Base-by-base conservation (phyloP, 2,113 vertebrate species). In the Heteronetta atricapilla region DNA sequence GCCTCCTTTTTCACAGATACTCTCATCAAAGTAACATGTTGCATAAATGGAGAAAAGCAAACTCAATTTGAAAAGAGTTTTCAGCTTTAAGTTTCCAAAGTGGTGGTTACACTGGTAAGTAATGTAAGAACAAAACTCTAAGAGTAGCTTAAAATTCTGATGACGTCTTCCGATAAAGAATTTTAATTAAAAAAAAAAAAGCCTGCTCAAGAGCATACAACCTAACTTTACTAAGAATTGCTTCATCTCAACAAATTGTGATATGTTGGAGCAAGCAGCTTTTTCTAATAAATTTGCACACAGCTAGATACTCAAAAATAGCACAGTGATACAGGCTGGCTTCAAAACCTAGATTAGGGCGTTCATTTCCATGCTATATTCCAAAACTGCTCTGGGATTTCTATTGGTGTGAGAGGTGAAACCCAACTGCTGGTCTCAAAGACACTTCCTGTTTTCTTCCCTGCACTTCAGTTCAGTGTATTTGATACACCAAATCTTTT, bases 61-160 rank as follows among this genome's bases (percentile, higher is more conserved):
- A 94, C 90, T 93, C 40, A 90, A 9, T 88, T 93, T 94, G 73
- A 94, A 94, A 97, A 73, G 64, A 88, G 4, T 88, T 97, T 88
- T 93, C 80, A 93, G 59, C 89, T 91, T 82, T 82, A 85, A 26
- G 1, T 85, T 94, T 96, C 63, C 53, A 53, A 93, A 90, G 70
- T 74, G 76, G 14, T 91, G 44, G 48, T 82, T 90, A 79, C 48
- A 10, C 48, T 76, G 72, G 17, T 95, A 89, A 91, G 84, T 87
- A 86, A 92, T 81, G 28, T 55, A 79, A 73, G 56, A 81, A 36
- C 34, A 79, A 83, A 77, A 67, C 9, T 63, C 1, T 73, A 88
- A 78, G 75, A 66, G 40, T 79, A 86, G 68, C 82, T 80, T 93
- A 66, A 86, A 85, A 79, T 80, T 70, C 91, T 87, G 44, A n/a